Evolutionary conservation across 2,113 vertebrate species (phyloP).

Genomic region (Aphelocoma coerulescens): DNA sequence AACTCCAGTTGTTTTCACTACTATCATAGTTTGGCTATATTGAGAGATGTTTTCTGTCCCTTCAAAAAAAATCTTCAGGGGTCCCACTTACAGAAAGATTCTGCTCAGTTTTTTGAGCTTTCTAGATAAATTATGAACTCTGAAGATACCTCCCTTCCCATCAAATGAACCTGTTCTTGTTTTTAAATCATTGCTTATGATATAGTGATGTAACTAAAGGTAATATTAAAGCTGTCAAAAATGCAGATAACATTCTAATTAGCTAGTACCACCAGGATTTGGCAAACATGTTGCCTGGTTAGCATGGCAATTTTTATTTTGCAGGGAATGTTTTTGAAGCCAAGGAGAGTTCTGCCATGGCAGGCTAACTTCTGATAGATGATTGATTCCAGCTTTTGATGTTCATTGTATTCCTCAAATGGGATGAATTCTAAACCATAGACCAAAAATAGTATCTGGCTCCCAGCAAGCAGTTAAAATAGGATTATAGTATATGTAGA

Average conservation of each 20-base stretch:
- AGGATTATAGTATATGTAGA: background rate
- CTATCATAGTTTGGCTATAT: background rate
- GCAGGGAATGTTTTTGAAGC: background rate
- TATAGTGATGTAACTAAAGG: background rate
- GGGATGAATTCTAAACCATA: background rate
- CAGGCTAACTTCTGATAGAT: background rate
- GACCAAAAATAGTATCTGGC: background rate
- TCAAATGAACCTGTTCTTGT: background rate
- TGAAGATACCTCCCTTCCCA: background rate
- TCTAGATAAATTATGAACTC: background rate
- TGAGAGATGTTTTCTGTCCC: background rate
- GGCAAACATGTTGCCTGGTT: background rate
- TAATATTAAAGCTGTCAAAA: background rate
- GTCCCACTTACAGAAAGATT: background rate
- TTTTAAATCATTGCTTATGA: background rate
- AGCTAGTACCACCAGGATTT: background rate
- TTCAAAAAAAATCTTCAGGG: background rate
- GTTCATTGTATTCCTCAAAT: background rate
- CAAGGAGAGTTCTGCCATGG: background rate
- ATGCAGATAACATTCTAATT: background rate
- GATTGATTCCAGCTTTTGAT: background rate
- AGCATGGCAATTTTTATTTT: background rate
- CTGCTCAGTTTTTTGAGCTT: background rate
- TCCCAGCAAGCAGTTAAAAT: background rate
- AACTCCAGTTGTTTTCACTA: background rate